Evolutionary conservation across 2,888 invertebrate species (phyloP).

Genomic region (Alentia gelatinosa): DNA sequence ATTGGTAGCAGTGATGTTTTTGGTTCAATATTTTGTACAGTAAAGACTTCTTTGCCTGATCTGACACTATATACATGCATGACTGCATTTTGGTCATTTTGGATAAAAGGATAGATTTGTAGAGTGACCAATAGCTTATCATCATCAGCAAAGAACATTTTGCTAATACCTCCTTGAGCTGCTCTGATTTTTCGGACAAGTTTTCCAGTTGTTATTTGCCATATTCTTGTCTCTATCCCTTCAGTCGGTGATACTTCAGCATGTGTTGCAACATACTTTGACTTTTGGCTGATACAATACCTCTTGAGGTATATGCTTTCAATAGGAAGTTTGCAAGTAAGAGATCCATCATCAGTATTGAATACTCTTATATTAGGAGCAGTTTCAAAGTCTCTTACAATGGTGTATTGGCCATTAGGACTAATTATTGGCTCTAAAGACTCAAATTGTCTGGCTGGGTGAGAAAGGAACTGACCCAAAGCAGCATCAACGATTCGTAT

Average conservation of each 20-base stretch:
- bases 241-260: slow-evolving; percentile 54
- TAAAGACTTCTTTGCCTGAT: neutral
- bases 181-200: neutral
- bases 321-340: slow-evolving; percentile 61
- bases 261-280: slow-evolving; percentile 56
- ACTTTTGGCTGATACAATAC: slow-evolving; percentile 51
- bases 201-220: neutral
- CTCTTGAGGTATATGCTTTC: slow-evolving; percentile 65
- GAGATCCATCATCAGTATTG: slow-evolving; percentile 63
- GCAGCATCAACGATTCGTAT: slow-evolving; percentile 64
- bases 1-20: neutral
- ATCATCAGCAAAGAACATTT: slow-evolving; percentile 35
- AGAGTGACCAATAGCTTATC: slow-evolving; percentile 14
- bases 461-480: slow-evolving; percentile 60
- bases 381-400: slow-evolving; percentile 65
- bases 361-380: slow-evolving; percentile 66
- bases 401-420: slow-evolving; percentile 67
- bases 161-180: slow-evolving; percentile 20
- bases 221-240: slow-evolving; percentile 45
- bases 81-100: neutral
- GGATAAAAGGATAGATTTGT: slow-evolving; percentile 33
- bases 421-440: slow-evolving; percentile 65
- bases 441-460: slow-evolving; percentile 64
- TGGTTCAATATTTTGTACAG: neutral
- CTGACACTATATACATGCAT: slow-evolving; percentile 32